Evolutionary conservation across 2,797 vertebrate genomes (phyloP).

Genomic region (Sebastes nivosus): DNA sequence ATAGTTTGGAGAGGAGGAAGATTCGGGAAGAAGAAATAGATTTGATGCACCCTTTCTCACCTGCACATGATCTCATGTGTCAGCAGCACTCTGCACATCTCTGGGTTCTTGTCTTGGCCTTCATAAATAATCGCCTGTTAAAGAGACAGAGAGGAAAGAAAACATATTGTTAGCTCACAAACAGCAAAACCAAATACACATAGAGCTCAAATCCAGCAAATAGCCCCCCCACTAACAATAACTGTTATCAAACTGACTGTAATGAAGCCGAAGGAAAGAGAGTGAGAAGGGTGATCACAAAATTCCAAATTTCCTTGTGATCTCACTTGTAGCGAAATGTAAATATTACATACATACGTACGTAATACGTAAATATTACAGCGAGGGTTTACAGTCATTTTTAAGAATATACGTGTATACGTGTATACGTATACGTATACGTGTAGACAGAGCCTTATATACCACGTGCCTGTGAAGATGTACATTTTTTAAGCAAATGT

Average conservation of each 20-base stretch:
- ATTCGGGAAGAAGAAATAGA: background rate
- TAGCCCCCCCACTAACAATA: too few species aligned
- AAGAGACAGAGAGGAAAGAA: constrained; percentile 26
- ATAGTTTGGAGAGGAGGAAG: constrained; percentile 18
- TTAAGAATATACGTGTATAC: too few species aligned
- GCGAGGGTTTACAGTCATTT: too few species aligned
- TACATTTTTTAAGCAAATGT: background rate
- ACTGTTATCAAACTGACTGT: too few species aligned
- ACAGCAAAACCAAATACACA: background rate
- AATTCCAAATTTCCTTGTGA: too few species aligned
- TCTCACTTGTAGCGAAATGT: too few species aligned
- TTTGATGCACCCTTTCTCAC: constrained; percentile 61
- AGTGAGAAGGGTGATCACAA: too few species aligned
- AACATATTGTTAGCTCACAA: background rate
- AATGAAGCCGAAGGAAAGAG: too few species aligned
- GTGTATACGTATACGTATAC: too few species aligned
- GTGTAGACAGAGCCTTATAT: too few species aligned
- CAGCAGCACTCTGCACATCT: constrained; percentile 98
- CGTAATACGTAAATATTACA: too few species aligned
- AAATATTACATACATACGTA: too few species aligned
- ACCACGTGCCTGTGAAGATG: background rate
- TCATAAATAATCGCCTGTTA: constrained; percentile 89
- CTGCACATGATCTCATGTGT: constrained; percentile 99
- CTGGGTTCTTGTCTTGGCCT: constrained; percentile 99
- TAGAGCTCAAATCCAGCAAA: background rate